A percentile compares a stretch with the other conserved stretches of the same genome.
These are phyloP conservation scores for Drosophila dives DNA, from an alignment of 2,888 invertebrate species.

Conservation along the genomic window DNA sequence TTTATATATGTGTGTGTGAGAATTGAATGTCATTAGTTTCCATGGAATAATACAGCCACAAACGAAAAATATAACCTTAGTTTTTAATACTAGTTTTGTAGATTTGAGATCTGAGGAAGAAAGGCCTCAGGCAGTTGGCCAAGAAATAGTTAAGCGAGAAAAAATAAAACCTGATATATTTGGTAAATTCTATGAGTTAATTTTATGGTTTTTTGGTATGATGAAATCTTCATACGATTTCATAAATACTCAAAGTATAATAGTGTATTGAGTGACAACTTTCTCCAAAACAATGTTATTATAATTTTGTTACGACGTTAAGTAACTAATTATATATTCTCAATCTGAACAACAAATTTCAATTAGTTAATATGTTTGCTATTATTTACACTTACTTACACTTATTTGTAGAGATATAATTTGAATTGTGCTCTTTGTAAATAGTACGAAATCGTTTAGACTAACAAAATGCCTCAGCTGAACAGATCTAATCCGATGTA, in stretches of 20 bases:
- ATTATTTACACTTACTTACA: not conserved
- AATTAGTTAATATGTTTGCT: not conserved
- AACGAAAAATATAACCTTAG: not conserved
- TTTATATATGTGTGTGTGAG: not conserved
- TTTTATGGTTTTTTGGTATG: too few relatives aligned
- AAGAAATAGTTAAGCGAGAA: not conserved
- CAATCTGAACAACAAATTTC: not conserved
- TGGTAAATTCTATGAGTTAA: not conserved
- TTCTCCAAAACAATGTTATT: not conserved
- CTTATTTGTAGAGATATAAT: too few relatives aligned
- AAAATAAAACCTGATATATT: slow-evolving; percentile 18
- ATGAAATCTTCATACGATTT: not conserved
- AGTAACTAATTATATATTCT: not conserved
- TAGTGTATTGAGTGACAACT: not conserved
- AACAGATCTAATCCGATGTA: slow-evolving; percentile 19
- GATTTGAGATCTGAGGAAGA: not conserved
- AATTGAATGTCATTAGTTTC: not conserved
- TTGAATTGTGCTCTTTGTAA: not conserved
- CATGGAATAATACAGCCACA: slow-evolving; percentile 10
- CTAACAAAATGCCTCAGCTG: slow-evolving; percentile 10
- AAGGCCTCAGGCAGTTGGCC: not conserved
- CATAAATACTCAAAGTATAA: not conserved
- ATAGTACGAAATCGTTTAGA: slow-evolving; percentile 1
- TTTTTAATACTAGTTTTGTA: slow-evolving; percentile 3
- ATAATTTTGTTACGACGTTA: slow-evolving; percentile 1